These are phyloP conservation scores for Polyodon spathula DNA, from an alignment of 2,113 vertebrate genomes.

Conservation along the genomic window DNA sequence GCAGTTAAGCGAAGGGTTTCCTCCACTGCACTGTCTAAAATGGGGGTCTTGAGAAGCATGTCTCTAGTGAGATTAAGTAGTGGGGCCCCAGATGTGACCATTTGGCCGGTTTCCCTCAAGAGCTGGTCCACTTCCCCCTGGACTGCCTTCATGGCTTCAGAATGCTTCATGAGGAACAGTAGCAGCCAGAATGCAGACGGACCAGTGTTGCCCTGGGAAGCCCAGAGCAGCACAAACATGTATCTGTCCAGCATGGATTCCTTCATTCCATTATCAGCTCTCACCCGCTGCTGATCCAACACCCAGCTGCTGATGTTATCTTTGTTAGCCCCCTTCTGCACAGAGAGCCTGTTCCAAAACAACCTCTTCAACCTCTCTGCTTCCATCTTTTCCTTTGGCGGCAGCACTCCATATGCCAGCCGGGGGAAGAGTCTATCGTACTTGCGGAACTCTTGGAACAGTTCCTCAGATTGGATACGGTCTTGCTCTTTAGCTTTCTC, in stretches of 20 bases:
- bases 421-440: conserved; percentile 75
- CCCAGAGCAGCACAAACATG: conserved; percentile 85
- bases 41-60: conserved; percentile 55
- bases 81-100: conserved; percentile 34
- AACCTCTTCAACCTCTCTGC: conserved; percentile 47
- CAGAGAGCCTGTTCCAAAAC: conserved; percentile 64
- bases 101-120: conserved; percentile 46
- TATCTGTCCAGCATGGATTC: conserved; percentile 61
- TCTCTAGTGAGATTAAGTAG: conserved; percentile 48
- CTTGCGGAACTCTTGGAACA: conserved; percentile 57
- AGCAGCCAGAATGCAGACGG: conserved; percentile 80
- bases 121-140: conserved; percentile 57
- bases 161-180: conserved; percentile 73
- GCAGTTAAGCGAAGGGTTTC: conserved; percentile 81
- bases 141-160: conserved; percentile 73
- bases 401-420: conserved; percentile 57
- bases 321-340: conserved; percentile 44
- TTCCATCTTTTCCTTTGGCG: conserved; percentile 53
- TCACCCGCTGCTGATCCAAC: conserved; percentile 40
- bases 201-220: conserved; percentile 81
- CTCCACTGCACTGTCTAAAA: conserved; percentile 80
- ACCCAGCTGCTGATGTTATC: conserved; percentile 76
- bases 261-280: conserved; percentile 37
- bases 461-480: conserved; percentile 43
- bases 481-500: conserved; percentile 53